These are phyloP conservation scores for Mugil cephalus DNA, from an alignment of 2,113 vertebrate species.

Conservation along the genomic window DNA sequence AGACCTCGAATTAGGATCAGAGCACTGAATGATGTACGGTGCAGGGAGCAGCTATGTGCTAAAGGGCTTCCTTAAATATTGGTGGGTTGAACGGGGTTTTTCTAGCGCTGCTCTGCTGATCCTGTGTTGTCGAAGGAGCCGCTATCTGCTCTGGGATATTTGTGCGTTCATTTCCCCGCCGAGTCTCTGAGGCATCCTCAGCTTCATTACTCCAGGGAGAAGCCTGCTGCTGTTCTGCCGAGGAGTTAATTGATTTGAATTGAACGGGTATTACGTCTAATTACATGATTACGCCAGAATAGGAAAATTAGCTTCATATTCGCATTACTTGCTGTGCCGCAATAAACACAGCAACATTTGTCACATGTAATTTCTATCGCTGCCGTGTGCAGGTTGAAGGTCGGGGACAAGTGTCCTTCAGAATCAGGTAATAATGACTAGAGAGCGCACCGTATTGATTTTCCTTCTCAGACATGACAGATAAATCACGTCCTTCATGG, in stretches of 20 bases:
- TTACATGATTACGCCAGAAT: neutral
- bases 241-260: constrained; percentile 13
- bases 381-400: constrained; percentile 25
- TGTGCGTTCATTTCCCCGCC: constrained; percentile 8
- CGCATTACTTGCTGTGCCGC: neutral
- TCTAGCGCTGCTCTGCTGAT: constrained; percentile 10
- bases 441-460: constrained; percentile 36
- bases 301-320: neutral
- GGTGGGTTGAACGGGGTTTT: constrained; percentile 26
- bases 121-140: constrained; percentile 8
- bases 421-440: neutral
- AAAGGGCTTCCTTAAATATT: constrained; percentile 50
- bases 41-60: neutral
- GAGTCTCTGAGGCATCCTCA: neutral
- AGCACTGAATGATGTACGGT: neutral
- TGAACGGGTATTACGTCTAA: constrained; percentile 7
- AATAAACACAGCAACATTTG: neutral
- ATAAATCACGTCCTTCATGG: constrained; percentile 11
- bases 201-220: constrained; percentile 14
- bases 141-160: constrained; percentile 14
- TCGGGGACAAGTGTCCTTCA: constrained; percentile 35
- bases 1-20: neutral
- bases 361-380: neutral
- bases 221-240: neutral
- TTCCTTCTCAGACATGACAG: constrained; percentile 13